Evolutionary conservation across 2,888 invertebrate genomes (phyloP), one percentile per base, ranked within the genome.

Genomic region (Oxytorus armatus): DNA sequence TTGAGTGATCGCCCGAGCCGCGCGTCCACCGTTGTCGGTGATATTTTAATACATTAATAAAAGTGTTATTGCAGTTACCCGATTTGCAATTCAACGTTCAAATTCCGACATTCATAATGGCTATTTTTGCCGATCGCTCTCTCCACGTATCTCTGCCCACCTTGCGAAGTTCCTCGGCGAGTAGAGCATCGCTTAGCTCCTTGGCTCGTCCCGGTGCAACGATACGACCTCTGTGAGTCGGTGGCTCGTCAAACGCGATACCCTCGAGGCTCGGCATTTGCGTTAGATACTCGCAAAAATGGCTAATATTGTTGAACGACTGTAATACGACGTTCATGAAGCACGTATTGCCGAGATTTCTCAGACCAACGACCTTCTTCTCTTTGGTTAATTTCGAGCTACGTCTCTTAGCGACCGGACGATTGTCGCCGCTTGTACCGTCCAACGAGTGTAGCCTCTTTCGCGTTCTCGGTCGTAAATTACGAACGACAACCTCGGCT

Each of bases 311-410:
- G 90, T 96, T 96, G 92, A 97, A 93, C 85, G 96, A 96, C 90
- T 97, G 97, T 78, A 97, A 92, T 77, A 96, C 96, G 18, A 96
- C 96, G 92, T 96, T 96, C 96, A 97, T 96, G 90, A 96, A 97
- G 92, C 96, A 97, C 65, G 96, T 97, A 90, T 96, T 97, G 84
- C 96, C 96, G 90, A 96, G 93, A 93, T 96, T 97, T 88, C 96
- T 93, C 88, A 96, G 93, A 42, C 96, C 96, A 85, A 95, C 95
- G 77, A 95, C 94, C 88, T 93, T 94, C 88, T 94, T 95, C 81
- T 94, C 94, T 86, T 93, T 92, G 86, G 93, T 93, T 85, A 90
- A 92, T 87, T 93, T 94, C 42, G 93, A 89, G 81, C 84, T 88
- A 79, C 89, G 88, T 85, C 89, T 87, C 74, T 91, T 91, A 55